Evolutionary conservation across 1,140 invertebrate species (phyloP), one percentile per base, ranked within the genome.

Genomic region (Drosophila cardini): DNA sequence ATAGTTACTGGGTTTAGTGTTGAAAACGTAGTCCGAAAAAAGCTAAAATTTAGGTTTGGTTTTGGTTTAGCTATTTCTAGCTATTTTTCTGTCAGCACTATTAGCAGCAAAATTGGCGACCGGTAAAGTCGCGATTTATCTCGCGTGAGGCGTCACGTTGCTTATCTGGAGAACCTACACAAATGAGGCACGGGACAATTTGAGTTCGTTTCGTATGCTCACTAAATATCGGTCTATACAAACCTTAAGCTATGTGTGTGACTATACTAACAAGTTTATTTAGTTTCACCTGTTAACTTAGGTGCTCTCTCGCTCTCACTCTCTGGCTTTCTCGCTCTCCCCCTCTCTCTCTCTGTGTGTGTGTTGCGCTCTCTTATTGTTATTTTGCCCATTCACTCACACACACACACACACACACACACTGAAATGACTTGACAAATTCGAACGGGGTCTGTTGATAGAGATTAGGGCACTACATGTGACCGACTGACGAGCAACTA

Each of bases 71-170:
- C 21, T 26, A 26, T 26, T 26, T 26, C 21, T 26, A 26, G 21
- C 21, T 4, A 26, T 26, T 26, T 26, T 26, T 26, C 5, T 4
- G 21, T 5, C 21, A 26, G 4, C 21, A 26, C 21, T 26, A 26
- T 4, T 3, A 26, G n/a, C 21, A 26, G 21, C n/a, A 32, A 6
- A 15, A 50, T 34, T n/a, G 42, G 40, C 40, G 57, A 10, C 26
- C 40, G 46, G 58, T 32, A 50, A 43, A 56, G 45, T 62, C 42
- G 46, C 73, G 26, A 58, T 80, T 80, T 85, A 85, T 84, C 81
- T 84, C 77, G 81, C 81, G 81, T 85, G 81, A 84, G 77, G 45
- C 77, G 77, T 85, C 81, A 85, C 81, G 70, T 75, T 85, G 81
- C 73, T 85, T 85, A 85, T 85, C 81, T 74, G 73, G 34, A 26